Evolutionary conservation across 2,797 vertebrate genomes (phyloP).

Genomic region (Etheostoma perlongum): DNA sequence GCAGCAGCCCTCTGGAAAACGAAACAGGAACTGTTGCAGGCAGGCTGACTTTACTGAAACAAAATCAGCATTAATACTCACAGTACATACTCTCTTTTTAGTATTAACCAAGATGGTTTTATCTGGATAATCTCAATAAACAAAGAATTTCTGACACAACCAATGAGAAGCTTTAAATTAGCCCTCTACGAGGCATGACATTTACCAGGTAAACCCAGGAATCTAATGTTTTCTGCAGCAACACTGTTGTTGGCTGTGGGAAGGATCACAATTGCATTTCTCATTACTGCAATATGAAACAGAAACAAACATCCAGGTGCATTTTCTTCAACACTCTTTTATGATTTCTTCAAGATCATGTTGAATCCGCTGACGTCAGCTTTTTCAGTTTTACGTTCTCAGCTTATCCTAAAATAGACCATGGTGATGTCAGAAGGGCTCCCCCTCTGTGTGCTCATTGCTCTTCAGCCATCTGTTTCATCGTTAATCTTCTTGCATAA

Average conservation of each 20-base stretch:
- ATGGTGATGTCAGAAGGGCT: slow-evolving; percentile 53
- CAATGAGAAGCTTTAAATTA: not conserved
- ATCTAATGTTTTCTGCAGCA: not conserved
- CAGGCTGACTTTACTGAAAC: not conserved
- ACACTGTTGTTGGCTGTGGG: not conserved
- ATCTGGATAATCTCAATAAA: not conserved
- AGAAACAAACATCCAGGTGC: not conserved
- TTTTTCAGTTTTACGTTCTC: slow-evolving; percentile 38
- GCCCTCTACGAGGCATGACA: not conserved
- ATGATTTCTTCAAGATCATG: not conserved
- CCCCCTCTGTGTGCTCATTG: slow-evolving; percentile 55
- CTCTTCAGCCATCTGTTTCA: slow-evolving; percentile 33
- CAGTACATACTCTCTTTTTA: not conserved
- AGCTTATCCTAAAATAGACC: slow-evolving; percentile 67
- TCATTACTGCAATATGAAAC: not conserved
- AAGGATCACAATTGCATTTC: not conserved
- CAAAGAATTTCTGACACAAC: not conserved
- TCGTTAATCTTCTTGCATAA: not conserved
- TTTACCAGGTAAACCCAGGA: not conserved
- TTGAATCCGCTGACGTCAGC: not conserved
- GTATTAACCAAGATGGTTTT: not conserved
- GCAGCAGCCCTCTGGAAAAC: slow-evolving; percentile 1
- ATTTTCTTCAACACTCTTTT: not conserved
- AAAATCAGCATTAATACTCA: not conserved
- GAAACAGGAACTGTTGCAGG: slow-evolving; percentile 6